A percentile compares a stretch with the other conserved stretches of the same genome.
Conservation (phyloP, 1,140 invertebrate genomes). For the Drosophila pectinifera region DNA sequence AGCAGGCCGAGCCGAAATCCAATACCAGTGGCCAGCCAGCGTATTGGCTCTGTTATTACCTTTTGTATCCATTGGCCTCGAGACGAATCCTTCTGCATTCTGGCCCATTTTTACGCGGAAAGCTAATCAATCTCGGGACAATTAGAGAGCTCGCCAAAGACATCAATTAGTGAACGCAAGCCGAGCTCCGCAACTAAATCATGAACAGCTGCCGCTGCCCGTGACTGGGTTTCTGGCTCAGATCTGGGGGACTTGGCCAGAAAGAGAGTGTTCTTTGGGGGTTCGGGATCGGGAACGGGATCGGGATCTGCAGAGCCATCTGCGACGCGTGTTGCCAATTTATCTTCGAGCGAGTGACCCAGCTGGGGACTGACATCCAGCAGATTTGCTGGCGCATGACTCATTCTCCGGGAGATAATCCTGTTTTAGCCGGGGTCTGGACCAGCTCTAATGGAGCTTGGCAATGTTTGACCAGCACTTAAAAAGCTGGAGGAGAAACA, state of each 20-base stretch:
- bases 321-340: slow-evolving; percentile 78
- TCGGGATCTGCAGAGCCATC: slow-evolving; percentile 40
- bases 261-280: slow-evolving; percentile 9
- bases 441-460: slow-evolving; percentile 27
- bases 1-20: slow-evolving; percentile 16
- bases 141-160: slow-evolving; percentile 58
- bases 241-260: slow-evolving; percentile 3
- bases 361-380: slow-evolving; percentile 58
- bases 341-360: slow-evolving; percentile 64
- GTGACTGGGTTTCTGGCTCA: slow-evolving; percentile 8
- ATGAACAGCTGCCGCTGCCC: slow-evolving; percentile 34
- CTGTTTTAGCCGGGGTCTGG: slow-evolving; percentile 47
- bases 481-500: slow-evolving; percentile 1
- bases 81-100: slow-evolving; percentile 32
- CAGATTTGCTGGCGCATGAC: slow-evolving; percentile 54
- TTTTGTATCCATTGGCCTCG: slow-evolving; percentile 65
- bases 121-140: slow-evolving; percentile 71
- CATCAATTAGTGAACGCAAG: slow-evolving; percentile 57
- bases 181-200: slow-evolving; percentile 20
- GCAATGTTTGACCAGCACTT: slow-evolving; percentile 16
- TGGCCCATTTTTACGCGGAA: slow-evolving; percentile 25
- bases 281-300: not conserved
- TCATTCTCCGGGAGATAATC: slow-evolving; percentile 63
- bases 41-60: slow-evolving; percentile 58
- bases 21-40: slow-evolving; percentile 78